Percentiles rank a stretch among this genome's conserved stretches.
phyloP scores from a whole-genome alignment of 2,888 invertebrate genomes.

The Oscheius sp. region DNA sequence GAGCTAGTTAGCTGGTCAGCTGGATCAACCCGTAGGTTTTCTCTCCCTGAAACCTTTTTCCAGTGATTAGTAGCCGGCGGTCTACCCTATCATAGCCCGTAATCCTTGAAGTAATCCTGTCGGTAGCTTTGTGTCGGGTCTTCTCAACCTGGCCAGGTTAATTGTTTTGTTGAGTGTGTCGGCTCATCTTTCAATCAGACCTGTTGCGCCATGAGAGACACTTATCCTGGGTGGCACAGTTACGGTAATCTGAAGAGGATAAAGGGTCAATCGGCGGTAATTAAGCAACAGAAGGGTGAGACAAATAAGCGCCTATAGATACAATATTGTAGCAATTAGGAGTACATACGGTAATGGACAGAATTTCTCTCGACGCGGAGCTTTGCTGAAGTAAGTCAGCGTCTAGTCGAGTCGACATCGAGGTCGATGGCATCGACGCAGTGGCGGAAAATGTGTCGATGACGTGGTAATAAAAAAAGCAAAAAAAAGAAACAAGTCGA shows the following conservation, averaged over 20 bases:
- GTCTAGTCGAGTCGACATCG: no score
- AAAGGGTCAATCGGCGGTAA: no score
- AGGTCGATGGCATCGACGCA: no score
- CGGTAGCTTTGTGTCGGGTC: not conserved
- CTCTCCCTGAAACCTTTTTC: no score
- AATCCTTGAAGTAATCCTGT: not conserved
- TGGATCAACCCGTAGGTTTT: not conserved
- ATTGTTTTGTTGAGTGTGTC: conserved; percentile 14
- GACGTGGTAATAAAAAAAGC: no score
- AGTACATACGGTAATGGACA: no score
- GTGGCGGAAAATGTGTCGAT: no score
- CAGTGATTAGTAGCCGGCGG: no score
- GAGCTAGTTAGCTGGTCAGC: not conserved
- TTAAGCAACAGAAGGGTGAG: not conserved
- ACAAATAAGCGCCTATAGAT: not conserved
- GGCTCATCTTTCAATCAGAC: conserved; percentile 9
- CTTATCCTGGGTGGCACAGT: not conserved
- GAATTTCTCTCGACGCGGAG: no score
- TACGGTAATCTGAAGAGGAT: not conserved
- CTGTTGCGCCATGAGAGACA: conserved; percentile 4
- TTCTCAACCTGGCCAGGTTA: conserved; percentile 12
- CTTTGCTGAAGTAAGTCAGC: no score
- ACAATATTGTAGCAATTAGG: not conserved
- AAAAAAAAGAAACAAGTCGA: no score
- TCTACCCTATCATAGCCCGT: no score